Evolutionary conservation across 2,888 invertebrate species (phyloP).

Genomic region (Herminia tarsipennalis): DNA sequence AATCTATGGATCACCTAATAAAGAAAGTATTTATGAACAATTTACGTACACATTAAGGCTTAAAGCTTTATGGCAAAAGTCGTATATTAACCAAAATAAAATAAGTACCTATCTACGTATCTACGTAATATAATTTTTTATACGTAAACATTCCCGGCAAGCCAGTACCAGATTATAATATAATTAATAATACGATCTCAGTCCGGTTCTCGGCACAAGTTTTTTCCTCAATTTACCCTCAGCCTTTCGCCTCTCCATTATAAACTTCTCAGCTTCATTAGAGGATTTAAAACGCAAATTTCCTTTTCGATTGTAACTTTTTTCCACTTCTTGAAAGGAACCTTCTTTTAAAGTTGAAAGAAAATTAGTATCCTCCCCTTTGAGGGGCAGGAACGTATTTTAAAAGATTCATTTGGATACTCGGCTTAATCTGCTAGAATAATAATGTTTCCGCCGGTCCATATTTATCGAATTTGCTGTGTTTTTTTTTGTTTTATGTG

Average conservation of each 20-base stretch:
- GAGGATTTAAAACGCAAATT: constrained; percentile 86
- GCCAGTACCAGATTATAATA: constrained; percentile 15
- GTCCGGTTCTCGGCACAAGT: constrained; percentile 44
- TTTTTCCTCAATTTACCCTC: constrained; percentile 80
- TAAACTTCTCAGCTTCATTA: constrained; percentile 85
- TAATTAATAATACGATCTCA: constrained; percentile 25
- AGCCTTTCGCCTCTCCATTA: constrained; percentile 84
- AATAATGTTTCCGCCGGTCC: constrained; percentile 65
- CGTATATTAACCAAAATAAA: no score
- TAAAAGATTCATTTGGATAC: constrained; percentile 77
- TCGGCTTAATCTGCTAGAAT: constrained; percentile 77
- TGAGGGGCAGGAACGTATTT: constrained; percentile 77
- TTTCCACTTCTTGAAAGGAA: constrained; percentile 83
- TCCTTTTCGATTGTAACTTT: constrained; percentile 85
- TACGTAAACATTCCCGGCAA: neutral
- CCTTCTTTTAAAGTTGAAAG: constrained; percentile 82
- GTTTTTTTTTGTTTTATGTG: neutral
- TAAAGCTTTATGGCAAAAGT: no score
- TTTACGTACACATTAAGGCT: no score
- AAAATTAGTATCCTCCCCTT: constrained; percentile 84
- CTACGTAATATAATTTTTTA: no score
- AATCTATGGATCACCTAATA: no score
- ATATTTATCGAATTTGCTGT: constrained; percentile 32
- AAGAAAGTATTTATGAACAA: no score
- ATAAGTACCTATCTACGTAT: no score